Evolutionary conservation across 2,888 invertebrate species (phyloP).

Genomic region (Leptopilina myrica): DNA sequence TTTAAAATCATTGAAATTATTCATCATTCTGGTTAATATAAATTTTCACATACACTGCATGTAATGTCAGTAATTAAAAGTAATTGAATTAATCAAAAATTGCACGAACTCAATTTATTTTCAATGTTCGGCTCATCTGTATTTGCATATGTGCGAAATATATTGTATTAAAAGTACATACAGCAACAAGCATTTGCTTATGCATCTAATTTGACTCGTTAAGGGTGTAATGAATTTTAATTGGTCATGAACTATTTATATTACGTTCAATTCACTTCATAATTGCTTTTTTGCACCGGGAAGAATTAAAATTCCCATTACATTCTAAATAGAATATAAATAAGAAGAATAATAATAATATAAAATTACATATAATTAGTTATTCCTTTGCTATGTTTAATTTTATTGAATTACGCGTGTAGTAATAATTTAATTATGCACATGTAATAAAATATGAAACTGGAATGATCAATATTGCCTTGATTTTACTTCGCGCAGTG

Average conservation of each 20-base stretch:
- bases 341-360: no score
- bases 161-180: not conserved
- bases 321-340: no score
- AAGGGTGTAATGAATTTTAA: conserved; percentile 73
- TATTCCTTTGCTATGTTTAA: no score
- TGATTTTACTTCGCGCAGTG: no score
- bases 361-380: no score
- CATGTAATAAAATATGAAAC: no score
- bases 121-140: not conserved
- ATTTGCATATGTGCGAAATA: not conserved
- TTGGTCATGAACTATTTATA: conserved; percentile 60
- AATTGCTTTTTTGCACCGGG: conserved; percentile 7
- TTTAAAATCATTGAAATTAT: no score
- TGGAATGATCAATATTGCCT: no score
- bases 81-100: not conserved
- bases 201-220: conserved; percentile 74
- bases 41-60: no score
- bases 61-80: not conserved
- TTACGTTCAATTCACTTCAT: conserved; percentile 46
- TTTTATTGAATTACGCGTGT: no score
- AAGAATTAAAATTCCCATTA: conserved; percentile 35
- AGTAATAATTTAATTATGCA: no score
- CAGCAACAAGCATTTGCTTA: conserved; percentile 52
- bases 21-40: no score
- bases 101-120: not conserved